These are phyloP conservation scores for Chaetoderma sp. DNA, from an alignment of 2,888 invertebrate species.

Conservation along the genomic window DNA sequence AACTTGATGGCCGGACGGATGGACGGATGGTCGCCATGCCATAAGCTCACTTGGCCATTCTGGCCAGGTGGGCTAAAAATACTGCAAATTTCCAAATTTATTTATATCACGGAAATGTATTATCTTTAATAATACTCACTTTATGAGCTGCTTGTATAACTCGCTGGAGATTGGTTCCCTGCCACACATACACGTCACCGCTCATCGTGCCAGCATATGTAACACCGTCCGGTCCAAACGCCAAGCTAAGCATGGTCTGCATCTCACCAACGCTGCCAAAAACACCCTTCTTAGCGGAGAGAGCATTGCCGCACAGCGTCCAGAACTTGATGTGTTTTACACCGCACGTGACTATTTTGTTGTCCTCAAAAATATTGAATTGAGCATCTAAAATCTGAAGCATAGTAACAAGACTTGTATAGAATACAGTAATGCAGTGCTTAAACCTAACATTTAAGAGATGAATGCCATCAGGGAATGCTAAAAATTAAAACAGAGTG, in stretches of 20 bases:
- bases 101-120: no score
- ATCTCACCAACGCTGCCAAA: slow-evolving; percentile 68
- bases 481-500: no score
- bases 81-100: no score
- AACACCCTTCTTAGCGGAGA: slow-evolving; percentile 66
- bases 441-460: no score
- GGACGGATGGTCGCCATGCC: no score
- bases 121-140: no score
- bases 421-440: no score
- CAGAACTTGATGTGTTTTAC: slow-evolving; percentile 70
- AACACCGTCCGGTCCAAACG: slow-evolving; percentile 58
- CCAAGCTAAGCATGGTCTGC: slow-evolving; percentile 67
- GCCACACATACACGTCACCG: slow-evolving; percentile 70
- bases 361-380: slow-evolving; percentile 60
- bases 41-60: no score
- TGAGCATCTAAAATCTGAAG: slow-evolving; percentile 68
- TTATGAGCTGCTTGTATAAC: slow-evolving; percentile 66
- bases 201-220: slow-evolving; percentile 69
- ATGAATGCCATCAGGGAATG: no score
- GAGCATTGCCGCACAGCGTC: slow-evolving; percentile 67
- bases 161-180: slow-evolving; percentile 57
- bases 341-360: slow-evolving; percentile 66
- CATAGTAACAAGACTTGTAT: no score
- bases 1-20: no score
- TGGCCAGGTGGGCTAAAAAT: no score